Percentiles rank a stretch among this genome's conserved stretches.
These are phyloP conservation scores for Aphidius colemani DNA, from an alignment of 2,888 invertebrate genomes.

Conservation along the genomic window DNA sequence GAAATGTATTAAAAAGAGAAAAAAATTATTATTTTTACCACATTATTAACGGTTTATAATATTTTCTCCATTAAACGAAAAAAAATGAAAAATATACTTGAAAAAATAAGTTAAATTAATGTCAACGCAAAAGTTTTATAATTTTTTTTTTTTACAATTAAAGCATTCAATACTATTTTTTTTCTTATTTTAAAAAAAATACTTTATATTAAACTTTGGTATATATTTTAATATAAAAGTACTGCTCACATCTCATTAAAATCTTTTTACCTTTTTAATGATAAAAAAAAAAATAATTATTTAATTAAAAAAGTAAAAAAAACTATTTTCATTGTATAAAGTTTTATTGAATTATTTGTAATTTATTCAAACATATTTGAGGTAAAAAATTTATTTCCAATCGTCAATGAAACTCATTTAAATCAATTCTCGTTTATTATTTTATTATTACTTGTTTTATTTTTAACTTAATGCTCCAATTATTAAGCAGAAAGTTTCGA, in stretches of 20 bases:
- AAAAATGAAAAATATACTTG: neutral
- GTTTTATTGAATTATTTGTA: neutral
- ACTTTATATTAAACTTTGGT: no score
- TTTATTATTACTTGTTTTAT: no score
- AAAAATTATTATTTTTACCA: no score
- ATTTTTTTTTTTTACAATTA: no score
- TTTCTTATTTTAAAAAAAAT: neutral
- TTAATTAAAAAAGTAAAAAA: no score
- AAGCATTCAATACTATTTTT: neutral
- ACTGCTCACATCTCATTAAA: neutral
- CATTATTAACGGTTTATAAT: no score
- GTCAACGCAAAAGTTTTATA: no score
- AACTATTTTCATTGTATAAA: no score
- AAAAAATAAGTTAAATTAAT: neutral
- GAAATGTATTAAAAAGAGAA: no score
- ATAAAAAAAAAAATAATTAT: no score
- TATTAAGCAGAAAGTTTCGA: conserved; percentile 14
- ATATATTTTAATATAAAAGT: neutral
- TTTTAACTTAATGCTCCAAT: conserved; percentile 20
- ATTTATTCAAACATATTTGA: neutral
- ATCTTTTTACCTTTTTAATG: no score
- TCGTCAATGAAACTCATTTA: conserved; percentile 5
- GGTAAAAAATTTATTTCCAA: neutral
- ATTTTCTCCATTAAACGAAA: no score
- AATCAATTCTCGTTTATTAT: conserved; percentile 11